Percentiles rank a stretch among this genome's conserved stretches.
phyloP scores from a whole-genome alignment of 2,113 vertebrate species.

The Athene cunicularia region DNA sequence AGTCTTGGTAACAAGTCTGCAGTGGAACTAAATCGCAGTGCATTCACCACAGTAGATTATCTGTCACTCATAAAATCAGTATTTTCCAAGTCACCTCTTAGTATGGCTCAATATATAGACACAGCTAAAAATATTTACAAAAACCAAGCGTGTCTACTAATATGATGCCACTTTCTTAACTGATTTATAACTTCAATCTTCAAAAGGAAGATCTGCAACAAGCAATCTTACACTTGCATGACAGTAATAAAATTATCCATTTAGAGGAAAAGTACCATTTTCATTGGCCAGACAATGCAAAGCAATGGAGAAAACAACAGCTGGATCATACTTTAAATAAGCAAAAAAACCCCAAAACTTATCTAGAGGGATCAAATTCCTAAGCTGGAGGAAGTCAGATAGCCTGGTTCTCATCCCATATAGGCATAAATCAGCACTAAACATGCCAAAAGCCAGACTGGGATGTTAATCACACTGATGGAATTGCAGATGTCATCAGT shows the following conservation, averaged over 20 bases:
- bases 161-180: neutral
- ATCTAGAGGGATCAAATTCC: neutral
- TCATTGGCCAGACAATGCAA: neutral
- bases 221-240: neutral
- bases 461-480: neutral
- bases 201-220: neutral
- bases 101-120: neutral
- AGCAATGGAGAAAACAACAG: neutral
- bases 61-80: conserved; percentile 11
- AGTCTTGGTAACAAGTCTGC: conserved; percentile 36
- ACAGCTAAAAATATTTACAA: conserved; percentile 45
- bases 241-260: neutral
- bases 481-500: neutral
- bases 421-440: neutral
- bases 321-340: neutral
- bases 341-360: neutral
- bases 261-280: neutral
- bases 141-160: neutral
- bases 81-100: neutral
- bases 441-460: neutral
- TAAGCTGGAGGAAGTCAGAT: neutral
- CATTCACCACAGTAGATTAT: conserved; percentile 16
- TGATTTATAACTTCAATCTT: neutral
- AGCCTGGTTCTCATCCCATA: neutral
- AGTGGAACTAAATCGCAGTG: neutral